phyloP scores from a whole-genome alignment of 2,888 invertebrate genomes.

The Clepsis dumicolana region DNA sequence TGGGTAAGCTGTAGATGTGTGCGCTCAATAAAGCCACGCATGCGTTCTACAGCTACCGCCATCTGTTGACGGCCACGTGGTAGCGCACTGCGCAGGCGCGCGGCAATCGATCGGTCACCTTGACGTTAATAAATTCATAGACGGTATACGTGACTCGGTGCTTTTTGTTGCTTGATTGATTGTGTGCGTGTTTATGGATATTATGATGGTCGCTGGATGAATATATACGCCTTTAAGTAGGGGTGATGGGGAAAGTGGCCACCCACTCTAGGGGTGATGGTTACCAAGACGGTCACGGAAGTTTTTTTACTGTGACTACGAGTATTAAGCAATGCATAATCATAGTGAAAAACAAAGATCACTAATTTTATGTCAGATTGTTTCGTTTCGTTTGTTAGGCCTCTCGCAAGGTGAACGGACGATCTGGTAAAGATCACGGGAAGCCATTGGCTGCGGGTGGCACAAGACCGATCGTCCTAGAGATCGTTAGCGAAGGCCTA shows the following conservation, averaged over 20 bases:
- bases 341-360: too few relatives aligned
- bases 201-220: conserved; percentile 30
- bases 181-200: conserved; percentile 40
- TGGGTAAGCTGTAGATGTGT: conserved; percentile 59
- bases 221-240: conserved; percentile 31
- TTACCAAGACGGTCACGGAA: neutral
- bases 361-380: too few relatives aligned
- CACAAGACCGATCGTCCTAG: too few relatives aligned
- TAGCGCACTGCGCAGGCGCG: conserved; percentile 64
- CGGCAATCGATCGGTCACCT: conserved; percentile 79
- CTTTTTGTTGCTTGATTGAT: conserved; percentile 40
- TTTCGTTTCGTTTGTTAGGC: too few relatives aligned
- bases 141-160: conserved; percentile 54
- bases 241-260: conserved; percentile 15
- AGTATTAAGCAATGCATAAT: too few relatives aligned
- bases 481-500: too few relatives aligned
- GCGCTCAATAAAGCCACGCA: conserved; percentile 79
- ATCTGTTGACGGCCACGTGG: conserved; percentile 83
- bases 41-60: conserved; percentile 75
- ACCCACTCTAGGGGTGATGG: neutral
- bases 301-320: neutral
- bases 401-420: too few relatives aligned
- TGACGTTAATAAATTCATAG: conserved; percentile 81
- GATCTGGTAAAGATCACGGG: too few relatives aligned
- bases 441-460: too few relatives aligned